These are phyloP conservation scores for Morone saxatilis DNA, from an alignment of 2,113 vertebrate genomes.

Conservation along the genomic window DNA sequence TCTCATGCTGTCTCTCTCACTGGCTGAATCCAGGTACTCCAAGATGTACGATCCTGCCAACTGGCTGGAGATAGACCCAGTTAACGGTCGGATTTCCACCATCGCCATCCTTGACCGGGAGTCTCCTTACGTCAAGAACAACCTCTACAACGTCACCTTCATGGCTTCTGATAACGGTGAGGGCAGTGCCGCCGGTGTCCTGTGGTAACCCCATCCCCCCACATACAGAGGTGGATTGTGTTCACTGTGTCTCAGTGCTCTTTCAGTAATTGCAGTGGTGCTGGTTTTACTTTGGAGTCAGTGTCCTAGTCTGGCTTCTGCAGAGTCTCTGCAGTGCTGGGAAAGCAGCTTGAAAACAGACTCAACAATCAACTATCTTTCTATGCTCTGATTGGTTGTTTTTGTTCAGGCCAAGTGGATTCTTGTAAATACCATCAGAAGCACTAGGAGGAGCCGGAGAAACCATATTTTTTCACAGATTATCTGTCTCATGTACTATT, in stretches of 20 bases:
- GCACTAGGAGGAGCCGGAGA: too few species aligned
- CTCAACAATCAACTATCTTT: too few species aligned
- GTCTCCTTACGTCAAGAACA: conserved; percentile 95
- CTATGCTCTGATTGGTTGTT: too few species aligned
- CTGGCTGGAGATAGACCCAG: conserved; percentile 95
- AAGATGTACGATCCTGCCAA: conserved; percentile 96
- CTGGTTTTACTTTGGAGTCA: conserved; percentile 1
- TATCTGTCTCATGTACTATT: too few species aligned
- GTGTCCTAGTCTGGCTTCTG: too few species aligned
- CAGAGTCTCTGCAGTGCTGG: background rate
- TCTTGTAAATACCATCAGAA: too few species aligned
- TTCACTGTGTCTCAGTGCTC: conserved; percentile 11
- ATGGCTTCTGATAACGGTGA: conserved; percentile 95
- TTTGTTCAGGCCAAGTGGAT: too few species aligned
- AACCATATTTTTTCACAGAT: too few species aligned
- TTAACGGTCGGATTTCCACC: conserved; percentile 92
- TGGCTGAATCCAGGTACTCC: conserved; percentile 88
- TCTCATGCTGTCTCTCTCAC: conserved; percentile 58
- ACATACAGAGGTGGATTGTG: conserved; percentile 13
- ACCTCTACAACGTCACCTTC: conserved; percentile 96
- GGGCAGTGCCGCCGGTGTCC: conserved; percentile 5
- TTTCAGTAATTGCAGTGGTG: conserved; percentile 11
- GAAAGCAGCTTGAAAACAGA: too few species aligned
- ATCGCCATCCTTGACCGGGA: conserved; percentile 94
- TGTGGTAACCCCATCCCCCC: conserved; percentile 5